These are phyloP conservation scores for Xiphorhynchus elegans DNA, from an alignment of 2,113 vertebrate species.

Conservation along the genomic window DNA sequence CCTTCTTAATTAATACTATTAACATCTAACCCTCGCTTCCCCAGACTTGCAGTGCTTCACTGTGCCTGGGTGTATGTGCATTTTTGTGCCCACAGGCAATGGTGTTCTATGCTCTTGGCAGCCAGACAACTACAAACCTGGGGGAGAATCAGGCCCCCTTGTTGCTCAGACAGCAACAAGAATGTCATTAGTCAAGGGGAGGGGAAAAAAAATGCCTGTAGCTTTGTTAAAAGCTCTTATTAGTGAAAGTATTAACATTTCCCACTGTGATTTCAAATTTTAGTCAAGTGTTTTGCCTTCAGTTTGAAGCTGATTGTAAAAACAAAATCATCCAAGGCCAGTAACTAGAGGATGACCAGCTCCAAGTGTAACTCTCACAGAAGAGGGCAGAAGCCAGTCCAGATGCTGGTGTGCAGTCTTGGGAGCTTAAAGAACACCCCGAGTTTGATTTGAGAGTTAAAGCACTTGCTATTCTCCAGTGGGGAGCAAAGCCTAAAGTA, in stretches of 20 bases:
- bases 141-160: neutral
- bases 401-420: neutral
- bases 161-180: neutral
- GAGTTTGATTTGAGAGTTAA: neutral
- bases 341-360: neutral
- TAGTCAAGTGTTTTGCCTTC: neutral
- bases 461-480: neutral
- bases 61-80: rapidly evolving
- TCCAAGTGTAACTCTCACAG: neutral
- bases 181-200: neutral
- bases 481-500: neutral
- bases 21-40: neutral
- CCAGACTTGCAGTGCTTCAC: neutral
- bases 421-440: neutral
- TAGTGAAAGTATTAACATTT: neutral
- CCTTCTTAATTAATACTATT: neutral
- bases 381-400: neutral
- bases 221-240: neutral
- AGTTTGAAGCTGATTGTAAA: neutral
- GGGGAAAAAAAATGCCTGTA: neutral
- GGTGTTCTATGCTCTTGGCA: neutral
- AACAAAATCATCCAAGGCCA: neutral
- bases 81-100: neutral
- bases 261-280: neutral
- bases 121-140: neutral